Percentiles rank a stretch among this genome's conserved stretches.
These are phyloP conservation scores for Platanista minor DNA, from an alignment of 2,113 vertebrate genomes.

Conservation along the genomic window DNA sequence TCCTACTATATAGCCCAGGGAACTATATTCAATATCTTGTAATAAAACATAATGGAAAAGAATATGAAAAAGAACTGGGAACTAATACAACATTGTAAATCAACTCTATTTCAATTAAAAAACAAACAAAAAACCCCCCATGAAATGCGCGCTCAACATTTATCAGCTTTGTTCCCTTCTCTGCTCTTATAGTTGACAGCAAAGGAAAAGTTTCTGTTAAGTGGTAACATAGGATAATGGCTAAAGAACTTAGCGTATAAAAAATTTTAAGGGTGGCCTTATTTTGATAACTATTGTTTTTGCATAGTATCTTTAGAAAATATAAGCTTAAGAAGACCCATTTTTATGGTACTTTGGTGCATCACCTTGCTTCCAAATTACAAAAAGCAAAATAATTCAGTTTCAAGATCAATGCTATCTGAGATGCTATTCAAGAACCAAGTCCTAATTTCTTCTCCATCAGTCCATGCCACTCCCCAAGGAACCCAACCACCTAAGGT, in stretches of 20 bases:
- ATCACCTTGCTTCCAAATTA: neutral
- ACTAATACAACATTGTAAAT: neutral
- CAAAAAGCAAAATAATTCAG: neutral
- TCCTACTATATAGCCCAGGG: no score
- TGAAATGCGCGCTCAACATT: neutral
- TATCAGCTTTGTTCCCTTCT: neutral
- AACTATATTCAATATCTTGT: no score
- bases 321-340: neutral
- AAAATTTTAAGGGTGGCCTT: neutral
- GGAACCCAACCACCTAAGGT: neutral
- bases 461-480: neutral
- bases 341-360: neutral
- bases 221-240: neutral
- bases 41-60: no score
- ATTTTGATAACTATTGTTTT: neutral
- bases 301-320: neutral
- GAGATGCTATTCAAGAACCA: neutral
- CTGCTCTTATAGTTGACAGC: neutral
- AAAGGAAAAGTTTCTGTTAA: neutral
- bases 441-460: neutral
- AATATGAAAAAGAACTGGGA: neutral
- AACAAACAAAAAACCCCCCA: rapidly evolving
- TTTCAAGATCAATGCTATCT: neutral
- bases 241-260: neutral
- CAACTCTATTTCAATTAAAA: neutral